Evolutionary conservation across 2,888 invertebrate species (phyloP), one percentile per base, ranked within the genome.

Genomic region (Tuta absoluta): DNA sequence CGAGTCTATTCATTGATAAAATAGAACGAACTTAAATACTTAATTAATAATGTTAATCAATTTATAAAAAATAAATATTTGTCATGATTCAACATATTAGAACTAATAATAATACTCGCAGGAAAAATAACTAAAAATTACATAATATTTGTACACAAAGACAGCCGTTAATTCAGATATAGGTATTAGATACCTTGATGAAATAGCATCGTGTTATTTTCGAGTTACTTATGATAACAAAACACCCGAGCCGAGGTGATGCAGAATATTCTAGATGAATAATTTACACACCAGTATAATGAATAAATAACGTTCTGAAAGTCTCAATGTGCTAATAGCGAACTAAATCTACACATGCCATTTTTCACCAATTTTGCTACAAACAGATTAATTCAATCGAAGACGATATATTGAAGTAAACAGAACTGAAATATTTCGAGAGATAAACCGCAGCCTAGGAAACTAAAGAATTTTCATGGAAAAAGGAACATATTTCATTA

Each of bases 51-150:
- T 71, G 66, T 68, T 73, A 68, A 75, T 72, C 74, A 73, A 21
- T 45, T 69, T 79, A 76, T 82, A 79, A 79, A 82, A 85, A 87
- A 87, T 84, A 88, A 87, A 86, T 85, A 86, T 85, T 86, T 90
- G 89, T 90, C 89, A 89, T 89, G 89, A 85, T 86, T 83, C 72
- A 87, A 89, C 84, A 75, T 79, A 80, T 77, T 80, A 85, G 74
- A 80, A 71, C 80, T 85, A 85, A 84, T 80, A 84, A 85, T 88
- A 88, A 88, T 87, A 89, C 88, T 89, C 77, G 77, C 77, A 74
- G 78, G 78, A 79, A 79, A 76, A 21, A 62, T 62, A 48, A 59
- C 4, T 48, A 75, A 72, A 62, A 45, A 63, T 71, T 68, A 74
- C 66, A 69, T 59, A 63, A 64, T 67, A 63, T 79, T 88, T 88